phyloP scores from a whole-genome alignment of 2,888 invertebrate species.

The Caenorhabditis macrosperma region DNA sequence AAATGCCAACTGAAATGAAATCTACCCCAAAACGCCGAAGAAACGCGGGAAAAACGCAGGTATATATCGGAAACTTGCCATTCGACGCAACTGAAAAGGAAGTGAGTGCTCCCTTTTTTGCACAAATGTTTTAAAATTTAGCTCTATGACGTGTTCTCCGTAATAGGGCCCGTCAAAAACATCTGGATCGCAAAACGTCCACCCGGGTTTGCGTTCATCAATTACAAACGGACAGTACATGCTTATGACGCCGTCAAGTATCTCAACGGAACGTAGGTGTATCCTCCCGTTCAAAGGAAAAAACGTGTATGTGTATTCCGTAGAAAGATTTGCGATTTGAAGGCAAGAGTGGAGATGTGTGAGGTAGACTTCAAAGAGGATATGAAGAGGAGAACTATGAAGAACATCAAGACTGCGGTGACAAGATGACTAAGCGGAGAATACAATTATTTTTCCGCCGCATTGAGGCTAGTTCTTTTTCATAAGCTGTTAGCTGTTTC shows the following conservation, averaged over 20 bases:
- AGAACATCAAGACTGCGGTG: slow-evolving; percentile 17
- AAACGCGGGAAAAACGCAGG: slow-evolving; percentile 26
- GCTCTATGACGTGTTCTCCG: slow-evolving; percentile 39
- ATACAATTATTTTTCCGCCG: slow-evolving; percentile 10
- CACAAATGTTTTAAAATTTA: background rate
- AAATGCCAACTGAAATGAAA: background rate
- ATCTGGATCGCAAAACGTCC: slow-evolving; percentile 47
- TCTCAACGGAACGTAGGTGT: slow-evolving; percentile 32
- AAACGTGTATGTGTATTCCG: background rate
- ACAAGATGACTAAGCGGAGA: background rate
- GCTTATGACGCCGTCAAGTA: slow-evolving; percentile 42
- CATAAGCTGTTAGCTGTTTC: no score
- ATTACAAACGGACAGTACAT: slow-evolving; percentile 34
- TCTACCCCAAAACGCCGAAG: slow-evolving; percentile 19
- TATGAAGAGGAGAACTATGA: slow-evolving; percentile 34
- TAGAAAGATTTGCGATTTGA: slow-evolving; percentile 47
- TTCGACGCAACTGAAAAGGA: slow-evolving; percentile 44
- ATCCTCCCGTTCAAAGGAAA: background rate
- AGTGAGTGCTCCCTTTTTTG: slow-evolving; percentile 12
- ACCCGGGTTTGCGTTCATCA: slow-evolving; percentile 45
- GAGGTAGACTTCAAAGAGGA: slow-evolving; percentile 47
- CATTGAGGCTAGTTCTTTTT: no score
- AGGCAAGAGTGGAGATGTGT: slow-evolving; percentile 46
- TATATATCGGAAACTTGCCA: slow-evolving; percentile 43
- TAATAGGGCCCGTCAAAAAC: slow-evolving; percentile 32